Percentiles rank a stretch among this genome's conserved stretches.
Conservation (phyloP, 2,888 invertebrate species). For the Mystacides longicornis region DNA sequence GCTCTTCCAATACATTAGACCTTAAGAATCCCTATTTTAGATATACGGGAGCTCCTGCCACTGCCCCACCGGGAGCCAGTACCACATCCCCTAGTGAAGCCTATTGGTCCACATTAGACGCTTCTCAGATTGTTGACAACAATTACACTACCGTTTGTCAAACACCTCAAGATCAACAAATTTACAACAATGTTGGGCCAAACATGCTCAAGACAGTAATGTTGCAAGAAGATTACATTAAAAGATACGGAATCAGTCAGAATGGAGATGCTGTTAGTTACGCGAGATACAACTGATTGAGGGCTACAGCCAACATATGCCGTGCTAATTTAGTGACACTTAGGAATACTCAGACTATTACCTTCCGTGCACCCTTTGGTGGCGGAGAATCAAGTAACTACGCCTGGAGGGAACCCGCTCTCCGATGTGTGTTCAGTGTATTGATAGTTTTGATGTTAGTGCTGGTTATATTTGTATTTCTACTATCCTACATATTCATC, state of each 20-base stretch:
- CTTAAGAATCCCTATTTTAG: conserved; percentile 98
- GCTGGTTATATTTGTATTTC: no score
- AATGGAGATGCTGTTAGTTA: conserved; percentile 40
- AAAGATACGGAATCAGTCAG: conserved; percentile 48
- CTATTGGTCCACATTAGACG: conserved; percentile 82
- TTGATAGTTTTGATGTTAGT: no score
- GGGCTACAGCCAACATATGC: not conserved
- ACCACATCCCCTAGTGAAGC: conserved; percentile 88
- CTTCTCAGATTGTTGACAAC: conserved; percentile 50
- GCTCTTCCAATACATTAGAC: conserved; percentile 87
- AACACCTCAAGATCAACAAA: conserved; percentile 29
- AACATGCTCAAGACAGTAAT: conserved; percentile 48
- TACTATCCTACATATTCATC: no score
- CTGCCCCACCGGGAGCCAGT: conserved; percentile 87
- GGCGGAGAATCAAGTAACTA: no score
- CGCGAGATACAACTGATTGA: conserved; percentile 13
- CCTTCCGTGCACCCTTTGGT: no score
- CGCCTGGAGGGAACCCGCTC: no score
- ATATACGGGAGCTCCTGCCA: conserved; percentile 87
- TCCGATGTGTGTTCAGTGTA: no score
- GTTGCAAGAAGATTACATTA: conserved; percentile 49
- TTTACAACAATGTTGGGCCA: conserved; percentile 39
- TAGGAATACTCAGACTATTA: conserved; percentile 3
- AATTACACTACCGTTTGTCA: conserved; percentile 28
- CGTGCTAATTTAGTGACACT: not conserved